phyloP scores from a whole-genome alignment of 2,113 vertebrate species.

The Phalacrocorax aristotelis region DNA sequence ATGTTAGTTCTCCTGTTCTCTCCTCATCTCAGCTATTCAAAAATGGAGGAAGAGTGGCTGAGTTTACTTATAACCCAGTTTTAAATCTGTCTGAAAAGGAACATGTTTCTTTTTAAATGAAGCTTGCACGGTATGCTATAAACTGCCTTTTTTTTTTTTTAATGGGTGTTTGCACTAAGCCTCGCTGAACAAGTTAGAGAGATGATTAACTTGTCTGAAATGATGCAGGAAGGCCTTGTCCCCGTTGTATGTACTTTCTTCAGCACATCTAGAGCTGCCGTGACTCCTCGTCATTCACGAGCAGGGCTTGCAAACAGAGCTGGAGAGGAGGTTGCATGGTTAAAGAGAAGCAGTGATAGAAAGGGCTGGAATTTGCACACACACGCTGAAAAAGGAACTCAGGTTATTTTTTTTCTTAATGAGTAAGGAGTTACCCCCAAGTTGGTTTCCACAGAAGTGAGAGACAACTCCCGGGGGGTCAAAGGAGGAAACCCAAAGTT shows the following conservation, averaged over 20 bases:
- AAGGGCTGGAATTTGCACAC: background rate
- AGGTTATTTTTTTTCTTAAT: background rate
- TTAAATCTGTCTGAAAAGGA: background rate
- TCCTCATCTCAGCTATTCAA: background rate
- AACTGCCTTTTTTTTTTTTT: background rate
- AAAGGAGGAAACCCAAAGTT: slow-evolving; percentile 3
- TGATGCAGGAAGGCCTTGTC: background rate
- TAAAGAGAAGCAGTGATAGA: background rate
- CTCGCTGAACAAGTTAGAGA: slow-evolving; percentile 35
- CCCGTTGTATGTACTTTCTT: background rate
- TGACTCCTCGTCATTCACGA: accelerated
- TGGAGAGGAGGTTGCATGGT: background rate
- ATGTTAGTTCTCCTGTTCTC: background rate
- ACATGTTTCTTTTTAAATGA: background rate
- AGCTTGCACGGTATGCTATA: background rate
- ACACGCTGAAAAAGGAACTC: background rate
- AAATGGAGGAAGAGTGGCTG: background rate
- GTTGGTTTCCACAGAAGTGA: slow-evolving; percentile 30
- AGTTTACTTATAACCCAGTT: background rate
- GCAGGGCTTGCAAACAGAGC: background rate
- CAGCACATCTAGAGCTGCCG: background rate
- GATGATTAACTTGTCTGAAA: slow-evolving; percentile 42
- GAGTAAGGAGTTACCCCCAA: background rate
- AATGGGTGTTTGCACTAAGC: slow-evolving; percentile 43
- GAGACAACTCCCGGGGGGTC: background rate